These are phyloP conservation scores for Falcaria lacertinaria DNA, from an alignment of 2,888 invertebrate genomes.

Conservation along the genomic window DNA sequence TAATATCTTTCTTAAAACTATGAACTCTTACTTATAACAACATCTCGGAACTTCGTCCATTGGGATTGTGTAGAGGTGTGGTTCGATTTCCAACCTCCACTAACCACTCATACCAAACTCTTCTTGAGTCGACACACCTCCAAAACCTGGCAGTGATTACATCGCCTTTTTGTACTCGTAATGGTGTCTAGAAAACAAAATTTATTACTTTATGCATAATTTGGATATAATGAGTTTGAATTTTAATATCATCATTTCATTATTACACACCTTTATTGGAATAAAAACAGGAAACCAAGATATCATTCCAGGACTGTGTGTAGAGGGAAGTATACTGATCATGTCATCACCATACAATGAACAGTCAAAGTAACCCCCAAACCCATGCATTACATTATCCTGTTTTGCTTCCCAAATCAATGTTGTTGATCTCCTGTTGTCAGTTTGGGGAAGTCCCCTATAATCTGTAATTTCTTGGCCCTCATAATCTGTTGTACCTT, in stretches of 20 bases:
- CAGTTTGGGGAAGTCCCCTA: constrained; percentile 82
- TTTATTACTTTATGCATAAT: constrained; percentile 6
- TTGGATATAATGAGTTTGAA: too few species aligned
- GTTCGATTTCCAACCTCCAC: constrained; percentile 55
- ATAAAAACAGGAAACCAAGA: constrained; percentile 99
- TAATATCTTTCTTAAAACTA: neutral
- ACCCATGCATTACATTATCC: constrained; percentile 93
- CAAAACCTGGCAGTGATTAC: constrained; percentile 90
- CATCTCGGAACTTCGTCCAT: constrained; percentile 71
- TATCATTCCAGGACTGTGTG: constrained; percentile 95
- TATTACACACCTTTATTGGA: constrained; percentile 92
- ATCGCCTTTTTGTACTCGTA: constrained; percentile 85
- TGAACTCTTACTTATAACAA: constrained; percentile 47
- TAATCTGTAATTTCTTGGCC: constrained; percentile 83
- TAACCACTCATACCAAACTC: constrained; percentile 98
- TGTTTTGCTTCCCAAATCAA: constrained; percentile 84
- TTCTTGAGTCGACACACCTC: constrained; percentile 87
- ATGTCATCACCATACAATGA: constrained; percentile 89
- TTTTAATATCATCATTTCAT: too few species aligned
- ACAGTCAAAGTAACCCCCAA: constrained; percentile 97
- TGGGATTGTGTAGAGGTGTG: constrained; percentile 57
- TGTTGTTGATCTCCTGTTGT: constrained; percentile 86
- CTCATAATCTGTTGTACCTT: constrained; percentile 83
- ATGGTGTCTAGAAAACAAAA: constrained; percentile 81
- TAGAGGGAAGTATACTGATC: constrained; percentile 93